A percentile compares a stretch with the other conserved stretches of the same genome.
Conservation (phyloP, 2,797 vertebrate genomes). For the Leucoraja ocellata region DNA sequence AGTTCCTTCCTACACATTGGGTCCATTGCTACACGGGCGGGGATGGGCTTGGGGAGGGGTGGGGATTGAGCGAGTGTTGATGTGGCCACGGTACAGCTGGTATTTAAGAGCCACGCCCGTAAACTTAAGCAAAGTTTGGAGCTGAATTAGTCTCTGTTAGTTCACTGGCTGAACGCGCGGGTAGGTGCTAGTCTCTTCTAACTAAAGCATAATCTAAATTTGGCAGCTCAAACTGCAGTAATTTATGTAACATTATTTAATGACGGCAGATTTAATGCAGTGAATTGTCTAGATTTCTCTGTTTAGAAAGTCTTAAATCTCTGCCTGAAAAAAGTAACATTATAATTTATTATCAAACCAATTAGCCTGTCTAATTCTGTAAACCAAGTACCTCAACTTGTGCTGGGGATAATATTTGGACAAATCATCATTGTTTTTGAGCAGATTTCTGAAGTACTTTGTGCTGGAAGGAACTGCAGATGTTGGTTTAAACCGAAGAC, state of each 20-base stretch:
- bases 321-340: too few species aligned
- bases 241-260: not conserved
- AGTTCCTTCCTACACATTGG: too few species aligned
- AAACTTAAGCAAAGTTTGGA: not conserved
- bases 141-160: not conserved
- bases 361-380: not conserved
- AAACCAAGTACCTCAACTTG: too few species aligned
- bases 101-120: conserved; percentile 16
- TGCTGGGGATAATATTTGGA: too few species aligned
- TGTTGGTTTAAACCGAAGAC: too few species aligned
- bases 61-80: not conserved
- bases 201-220: not conserved
- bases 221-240: too few species aligned
- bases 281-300: not conserved
- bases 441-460: too few species aligned
- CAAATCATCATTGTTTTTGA: too few species aligned
- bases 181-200: not conserved
- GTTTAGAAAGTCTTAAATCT: not conserved
- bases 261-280: not conserved
- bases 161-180: not conserved
- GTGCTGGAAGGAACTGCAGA: too few species aligned
- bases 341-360: too few species aligned
- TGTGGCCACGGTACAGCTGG: not conserved
- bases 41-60: not conserved
- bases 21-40: too few species aligned